phyloP scores from a whole-genome alignment of 2,113 vertebrate genomes.

The Lipotes vexillifer region DNA sequence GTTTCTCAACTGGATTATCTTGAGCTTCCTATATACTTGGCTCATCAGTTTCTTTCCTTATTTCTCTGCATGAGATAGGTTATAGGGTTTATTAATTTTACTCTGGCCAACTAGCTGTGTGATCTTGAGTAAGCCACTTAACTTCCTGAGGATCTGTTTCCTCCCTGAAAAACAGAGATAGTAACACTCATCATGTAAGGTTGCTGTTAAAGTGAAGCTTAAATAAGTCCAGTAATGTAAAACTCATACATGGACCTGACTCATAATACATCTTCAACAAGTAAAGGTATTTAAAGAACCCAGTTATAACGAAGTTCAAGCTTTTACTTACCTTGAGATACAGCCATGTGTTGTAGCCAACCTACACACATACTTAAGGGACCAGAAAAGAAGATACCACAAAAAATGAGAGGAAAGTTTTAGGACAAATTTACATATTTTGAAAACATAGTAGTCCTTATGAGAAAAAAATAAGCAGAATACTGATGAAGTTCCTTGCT shows the following conservation, averaged over 20 bases:
- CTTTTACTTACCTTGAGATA: neutral
- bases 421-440: neutral
- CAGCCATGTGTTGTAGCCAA: rapidly evolving
- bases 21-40: neutral
- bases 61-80: neutral
- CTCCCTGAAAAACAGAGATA: neutral
- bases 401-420: neutral
- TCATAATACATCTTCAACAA: neutral
- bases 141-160: neutral
- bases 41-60: rapidly evolving
- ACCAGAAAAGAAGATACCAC: neutral
- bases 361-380: rapidly evolving
- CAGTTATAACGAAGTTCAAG: neutral
- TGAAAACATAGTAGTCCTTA: neutral
- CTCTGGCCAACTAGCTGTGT: neutral
- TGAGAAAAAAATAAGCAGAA: neutral
- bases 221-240: neutral
- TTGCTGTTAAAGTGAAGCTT: neutral
- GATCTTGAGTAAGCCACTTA: neutral
- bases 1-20: neutral
- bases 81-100: neutral
- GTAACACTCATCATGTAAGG: neutral
- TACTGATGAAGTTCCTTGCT: neutral
- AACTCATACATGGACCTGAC: neutral
- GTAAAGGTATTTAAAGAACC: neutral